Evolutionary conservation across 2,888 invertebrate genomes (phyloP), one percentile per base, ranked within the genome.

Genomic region (Tillus elongatus): DNA sequence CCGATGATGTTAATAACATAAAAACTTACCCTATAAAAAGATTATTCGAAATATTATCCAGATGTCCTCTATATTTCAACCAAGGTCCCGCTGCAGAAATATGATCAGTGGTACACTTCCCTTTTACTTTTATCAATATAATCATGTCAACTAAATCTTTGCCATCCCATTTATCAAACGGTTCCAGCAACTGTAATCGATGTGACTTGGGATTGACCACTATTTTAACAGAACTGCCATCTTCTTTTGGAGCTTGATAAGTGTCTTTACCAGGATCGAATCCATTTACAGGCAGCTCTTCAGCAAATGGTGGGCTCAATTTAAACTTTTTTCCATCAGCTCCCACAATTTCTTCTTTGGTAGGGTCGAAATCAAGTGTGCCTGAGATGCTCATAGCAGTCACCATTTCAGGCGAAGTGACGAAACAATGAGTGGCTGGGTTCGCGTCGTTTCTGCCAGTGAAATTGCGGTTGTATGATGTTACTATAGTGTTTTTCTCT

Each of bases 61-160:
- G 77, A 68, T 99, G 98, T 28, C 98, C 98, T 58, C 98, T 78
- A 70, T 91, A 98, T 70, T 98, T 98, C 35, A 99, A 78, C 98
- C 98, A 98, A 43, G 97, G 97, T 13, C 98, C 98, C 52, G 98
- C 98, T 19, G 96, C 96, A 29, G 95, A 96, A 66, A 98, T 98
- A 71, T 98, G 98, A 75, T 98, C 98, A 33, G 98, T 99, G 49
- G 98, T 99, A 67, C 98, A 98, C 70, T 98, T 98, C 56, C 98
- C 98, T 72, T 95, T 96, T 8, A 93, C 92, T 72, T 98, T 98
- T 58, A 98, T 95, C 32, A 98, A 77, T 50, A 99, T 75, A 28
- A 83, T 79, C 73, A 97, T 64, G 52, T 96, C 93, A 1, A 69
- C 74, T 19, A 95, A 73, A 69, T 99, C 97, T 60, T 92, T 86